A percentile compares a stretch with the other conserved stretches of the same genome.
phyloP scores from a whole-genome alignment of 2,888 invertebrate species.

The Cheilosia grossa region DNA sequence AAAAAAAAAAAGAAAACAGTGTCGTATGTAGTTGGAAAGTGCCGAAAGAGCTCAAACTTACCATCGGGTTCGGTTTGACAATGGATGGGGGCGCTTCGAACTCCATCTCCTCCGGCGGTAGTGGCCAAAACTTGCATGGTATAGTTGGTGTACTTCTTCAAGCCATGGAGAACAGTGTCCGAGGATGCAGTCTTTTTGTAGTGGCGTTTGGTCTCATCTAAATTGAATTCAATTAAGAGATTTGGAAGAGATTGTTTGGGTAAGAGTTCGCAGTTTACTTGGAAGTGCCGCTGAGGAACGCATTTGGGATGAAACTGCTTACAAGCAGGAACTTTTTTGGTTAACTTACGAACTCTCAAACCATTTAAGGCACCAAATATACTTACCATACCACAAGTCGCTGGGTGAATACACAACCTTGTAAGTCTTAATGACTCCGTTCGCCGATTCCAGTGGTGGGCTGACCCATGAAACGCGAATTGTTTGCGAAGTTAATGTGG shows the following conservation, averaged over 20 bases:
- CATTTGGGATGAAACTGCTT: not conserved
- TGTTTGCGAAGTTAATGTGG: slow-evolving; percentile 96
- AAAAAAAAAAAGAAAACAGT: too few relatives aligned
- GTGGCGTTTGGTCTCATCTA: slow-evolving; percentile 95
- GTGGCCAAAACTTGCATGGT: slow-evolving; percentile 98
- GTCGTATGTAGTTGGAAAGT: not conserved
- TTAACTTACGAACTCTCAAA: not conserved
- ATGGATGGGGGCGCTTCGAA: slow-evolving; percentile 89
- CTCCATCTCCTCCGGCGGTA: slow-evolving; percentile 97
- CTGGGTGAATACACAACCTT: slow-evolving; percentile 96
- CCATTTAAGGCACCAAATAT: slow-evolving; percentile 34
- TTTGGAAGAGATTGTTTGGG: not conserved
- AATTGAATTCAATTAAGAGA: slow-evolving; percentile 73
- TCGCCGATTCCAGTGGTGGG: slow-evolving; percentile 94
- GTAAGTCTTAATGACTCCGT: slow-evolving; percentile 97
- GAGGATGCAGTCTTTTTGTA: slow-evolving; percentile 96
- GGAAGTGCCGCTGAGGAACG: not conserved
- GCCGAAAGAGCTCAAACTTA: slow-evolving; percentile 81
- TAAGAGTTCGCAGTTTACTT: not conserved
- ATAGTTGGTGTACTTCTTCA: slow-evolving; percentile 98
- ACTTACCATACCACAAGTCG: slow-evolving; percentile 95
- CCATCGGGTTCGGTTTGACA: slow-evolving; percentile 98
- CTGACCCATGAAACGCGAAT: slow-evolving; percentile 97
- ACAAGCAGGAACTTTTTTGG: too few relatives aligned
- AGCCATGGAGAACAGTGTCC: slow-evolving; percentile 95